A percentile compares a stretch with the other conserved stretches of the same genome.
These are phyloP conservation scores for Vespertilio murinus DNA, from an alignment of 2,797 vertebrate species.

Conservation along the genomic window DNA sequence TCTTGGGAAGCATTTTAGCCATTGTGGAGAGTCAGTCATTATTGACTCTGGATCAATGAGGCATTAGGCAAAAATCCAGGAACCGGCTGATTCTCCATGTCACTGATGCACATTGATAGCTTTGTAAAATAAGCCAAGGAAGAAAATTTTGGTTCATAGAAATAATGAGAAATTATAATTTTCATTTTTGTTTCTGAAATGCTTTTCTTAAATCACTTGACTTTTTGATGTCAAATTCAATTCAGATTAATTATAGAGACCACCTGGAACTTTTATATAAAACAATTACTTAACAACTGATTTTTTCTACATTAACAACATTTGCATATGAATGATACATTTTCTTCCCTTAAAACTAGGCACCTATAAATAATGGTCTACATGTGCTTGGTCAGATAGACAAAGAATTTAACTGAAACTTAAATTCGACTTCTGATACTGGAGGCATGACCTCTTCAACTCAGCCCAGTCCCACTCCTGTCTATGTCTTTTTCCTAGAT, in stretches of 20 bases:
- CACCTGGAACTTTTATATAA: not conserved
- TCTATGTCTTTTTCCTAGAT: not conserved
- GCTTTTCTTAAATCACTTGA: not conserved
- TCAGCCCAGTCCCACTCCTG: not conserved
- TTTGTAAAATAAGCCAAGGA: constrained; percentile 21
- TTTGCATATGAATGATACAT: not conserved
- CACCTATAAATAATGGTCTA: not conserved
- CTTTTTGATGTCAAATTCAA: not conserved
- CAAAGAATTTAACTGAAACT: not conserved
- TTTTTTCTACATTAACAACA: not conserved
- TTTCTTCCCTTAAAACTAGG: constrained; percentile 6
- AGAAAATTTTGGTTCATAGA: not conserved
- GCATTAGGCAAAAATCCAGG: not conserved
- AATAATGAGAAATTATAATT: constrained; percentile 10
- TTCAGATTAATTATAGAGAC: not conserved
- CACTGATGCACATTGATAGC: not conserved
- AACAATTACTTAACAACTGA: constrained; percentile 33
- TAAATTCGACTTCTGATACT: not conserved
- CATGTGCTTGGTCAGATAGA: not conserved
- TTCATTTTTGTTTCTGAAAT: not conserved
- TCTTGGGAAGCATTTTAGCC: not conserved
- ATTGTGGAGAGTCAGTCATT: not conserved
- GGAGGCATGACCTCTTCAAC: not conserved
- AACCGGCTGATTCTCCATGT: not conserved
- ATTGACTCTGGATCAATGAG: not conserved